Base-by-base conservation (phyloP, 2,888 invertebrate species). In the Perizoma affinitatum region DNA sequence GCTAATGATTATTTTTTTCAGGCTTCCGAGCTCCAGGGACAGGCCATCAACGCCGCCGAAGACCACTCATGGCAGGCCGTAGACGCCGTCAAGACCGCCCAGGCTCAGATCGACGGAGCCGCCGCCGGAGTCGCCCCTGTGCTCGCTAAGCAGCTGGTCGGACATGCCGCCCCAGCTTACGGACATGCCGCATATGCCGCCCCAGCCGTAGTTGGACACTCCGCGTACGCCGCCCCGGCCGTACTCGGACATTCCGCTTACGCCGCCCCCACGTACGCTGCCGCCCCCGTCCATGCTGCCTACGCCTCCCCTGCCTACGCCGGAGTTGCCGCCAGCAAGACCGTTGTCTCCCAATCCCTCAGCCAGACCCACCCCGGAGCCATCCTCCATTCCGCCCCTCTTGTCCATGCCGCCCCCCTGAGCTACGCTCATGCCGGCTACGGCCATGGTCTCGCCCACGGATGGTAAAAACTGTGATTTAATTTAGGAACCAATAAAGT, bases 401-500 rank as follows among this genome's bases (percentile, higher is more conserved):
- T 74, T 62, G 75, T 71, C 49, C 62, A 60, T 55, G 69, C 67
- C 58, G 65, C 61, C 45, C 72, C 70, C 59, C 10, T 51, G 38
- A 69, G 70, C 41, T 71, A 71, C 38, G 76, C 71, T 61, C 78
- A 71, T 45, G 69, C 73, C 63, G 60, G 65, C 5, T 59, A 65
- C 63, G 76, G 75, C 38, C 76, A 77, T 69, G 79, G 77, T 59
- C 69, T 78, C 70, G 75, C 78, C 63, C 79, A 88, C 81, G 88
- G 77, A 81, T 90, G 90, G 89, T 90, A 89, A 87, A 84, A 88
- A 85, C 86, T 90, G 89, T 91, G 89, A 90, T 90, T 88, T 70
- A 56, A 60, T 69, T 76, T 84, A 84, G 82, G 83, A 84, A 84
- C 84, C 80, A 86, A 90, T 87, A 79, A 79, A 81, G 74, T 75